Evolutionary conservation across 2,888 invertebrate genomes (phyloP).

Genomic region (Cantharis nigra): DNA sequence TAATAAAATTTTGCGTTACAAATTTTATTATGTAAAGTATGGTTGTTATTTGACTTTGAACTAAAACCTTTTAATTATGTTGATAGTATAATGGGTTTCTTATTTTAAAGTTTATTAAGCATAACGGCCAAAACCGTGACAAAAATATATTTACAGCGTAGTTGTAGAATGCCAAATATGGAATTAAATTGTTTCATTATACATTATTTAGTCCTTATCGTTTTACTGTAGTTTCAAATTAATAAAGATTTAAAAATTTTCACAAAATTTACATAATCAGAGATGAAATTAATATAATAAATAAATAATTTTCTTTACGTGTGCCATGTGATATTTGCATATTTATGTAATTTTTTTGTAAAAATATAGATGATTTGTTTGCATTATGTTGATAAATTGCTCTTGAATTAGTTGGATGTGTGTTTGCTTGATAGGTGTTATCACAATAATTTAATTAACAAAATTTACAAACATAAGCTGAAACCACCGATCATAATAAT

Average conservation of each 20-base stretch:
- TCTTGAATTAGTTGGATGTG: background rate
- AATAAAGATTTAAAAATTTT: background rate
- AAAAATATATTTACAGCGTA: background rate
- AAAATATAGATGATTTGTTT: background rate
- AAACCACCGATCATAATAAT: background rate
- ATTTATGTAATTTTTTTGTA: background rate
- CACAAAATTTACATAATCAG: background rate
- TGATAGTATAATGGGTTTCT: background rate
- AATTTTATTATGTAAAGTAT: background rate
- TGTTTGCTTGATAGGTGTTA: background rate
- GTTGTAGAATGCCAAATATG: background rate
- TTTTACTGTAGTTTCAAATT: background rate
- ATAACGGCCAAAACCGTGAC: background rate
- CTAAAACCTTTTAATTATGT: background rate
- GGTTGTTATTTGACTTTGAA: background rate
- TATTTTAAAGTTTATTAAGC: background rate
- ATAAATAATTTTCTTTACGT: background rate
- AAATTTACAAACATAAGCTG: background rate
- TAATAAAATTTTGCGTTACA: background rate
- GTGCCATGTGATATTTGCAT: background rate
- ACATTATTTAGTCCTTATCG: background rate
- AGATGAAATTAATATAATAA: background rate
- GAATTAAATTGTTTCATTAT: background rate
- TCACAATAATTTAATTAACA: background rate
- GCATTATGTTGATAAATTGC: background rate